Evolutionary conservation across 2,888 invertebrate species (phyloP), one percentile per base, ranked within the genome.

Genomic region (Rhorus exstirpatorius): DNA sequence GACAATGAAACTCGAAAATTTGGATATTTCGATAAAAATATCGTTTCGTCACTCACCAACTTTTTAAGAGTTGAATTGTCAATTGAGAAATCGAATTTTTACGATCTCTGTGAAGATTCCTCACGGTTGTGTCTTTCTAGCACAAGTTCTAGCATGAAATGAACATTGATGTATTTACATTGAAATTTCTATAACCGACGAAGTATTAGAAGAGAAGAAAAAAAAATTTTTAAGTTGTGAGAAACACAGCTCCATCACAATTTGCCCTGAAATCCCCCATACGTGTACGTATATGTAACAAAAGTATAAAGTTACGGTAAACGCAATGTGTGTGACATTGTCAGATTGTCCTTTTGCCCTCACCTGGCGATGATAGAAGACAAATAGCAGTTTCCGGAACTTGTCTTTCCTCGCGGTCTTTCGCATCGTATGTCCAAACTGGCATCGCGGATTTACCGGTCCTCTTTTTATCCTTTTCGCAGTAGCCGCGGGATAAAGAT

Each of bases 301-400:
- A 53, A 63, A 63, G 26, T 55, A 26, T 55, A 74, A 63, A 75
- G 63, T 41, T 41, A 26, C 21, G 41, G 8, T 44, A 60, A 63
- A 65, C 53, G 53, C 53, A 44, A 41, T 21, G 68, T 14, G 63
- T 63, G 55, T 55, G 41, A 46, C 81, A 75, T 70, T 61, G 26
- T 46, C 74, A 74, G 61, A 61, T 24, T 53, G 41, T 70, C 26
- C 49, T 55, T 74, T 61, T 55, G 49, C 65, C 41, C 60, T 72
- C 77, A 77, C 81, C 81, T 77, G 81, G 19, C 60, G 49, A 78
- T 71, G 65, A 72, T 70, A 70, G 74, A 78, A 82, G 81, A 82
- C 74, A 75, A 82, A 82, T 82, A 74, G 63, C 68, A 74, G 68
- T 82, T 82, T 70, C 19, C 70, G 17, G 41, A 78, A 82, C 70